Evolutionary conservation across 2,888 invertebrate species (phyloP).

Genomic region (Fabriciana adippe): DNA sequence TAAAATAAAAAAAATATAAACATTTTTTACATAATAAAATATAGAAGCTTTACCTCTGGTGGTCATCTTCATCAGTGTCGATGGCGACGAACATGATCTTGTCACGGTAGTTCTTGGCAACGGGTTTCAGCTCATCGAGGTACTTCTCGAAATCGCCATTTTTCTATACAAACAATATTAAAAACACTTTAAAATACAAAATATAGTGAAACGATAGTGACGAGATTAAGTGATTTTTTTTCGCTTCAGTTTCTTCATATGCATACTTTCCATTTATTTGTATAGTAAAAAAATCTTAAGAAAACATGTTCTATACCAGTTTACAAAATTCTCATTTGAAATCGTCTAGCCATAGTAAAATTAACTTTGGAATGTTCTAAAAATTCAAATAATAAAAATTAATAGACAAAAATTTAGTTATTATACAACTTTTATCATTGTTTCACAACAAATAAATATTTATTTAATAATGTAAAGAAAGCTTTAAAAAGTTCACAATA

Average conservation of each 20-base stretch:
- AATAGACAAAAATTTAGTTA: too few species aligned
- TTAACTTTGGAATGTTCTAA: too few species aligned
- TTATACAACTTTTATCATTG: too few species aligned
- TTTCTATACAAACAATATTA: slow-evolving; percentile 70
- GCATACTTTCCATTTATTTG: too few species aligned
- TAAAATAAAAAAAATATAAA: neutral
- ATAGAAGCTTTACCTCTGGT: slow-evolving; percentile 82
- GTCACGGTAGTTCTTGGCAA: slow-evolving; percentile 95
- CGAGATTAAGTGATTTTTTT: too few species aligned
- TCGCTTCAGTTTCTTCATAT: too few species aligned
- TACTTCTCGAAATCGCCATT: slow-evolving; percentile 91
- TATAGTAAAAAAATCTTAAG: too few species aligned
- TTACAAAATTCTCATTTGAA: too few species aligned
- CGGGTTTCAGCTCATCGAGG: slow-evolving; percentile 88
- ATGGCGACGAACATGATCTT: slow-evolving; percentile 97
- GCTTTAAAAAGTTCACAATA: neutral
- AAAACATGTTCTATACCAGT: too few species aligned
- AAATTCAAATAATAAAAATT: too few species aligned
- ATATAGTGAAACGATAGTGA: too few species aligned
- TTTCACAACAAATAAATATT: neutral
- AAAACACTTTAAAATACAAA: neutral
- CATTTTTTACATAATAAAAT: neutral
- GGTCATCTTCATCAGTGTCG: slow-evolving; percentile 97
- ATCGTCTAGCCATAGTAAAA: too few species aligned
- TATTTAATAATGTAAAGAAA: neutral